Conservation (phyloP, 2,888 invertebrate genomes). For the Pogonocherus hispidulus region DNA sequence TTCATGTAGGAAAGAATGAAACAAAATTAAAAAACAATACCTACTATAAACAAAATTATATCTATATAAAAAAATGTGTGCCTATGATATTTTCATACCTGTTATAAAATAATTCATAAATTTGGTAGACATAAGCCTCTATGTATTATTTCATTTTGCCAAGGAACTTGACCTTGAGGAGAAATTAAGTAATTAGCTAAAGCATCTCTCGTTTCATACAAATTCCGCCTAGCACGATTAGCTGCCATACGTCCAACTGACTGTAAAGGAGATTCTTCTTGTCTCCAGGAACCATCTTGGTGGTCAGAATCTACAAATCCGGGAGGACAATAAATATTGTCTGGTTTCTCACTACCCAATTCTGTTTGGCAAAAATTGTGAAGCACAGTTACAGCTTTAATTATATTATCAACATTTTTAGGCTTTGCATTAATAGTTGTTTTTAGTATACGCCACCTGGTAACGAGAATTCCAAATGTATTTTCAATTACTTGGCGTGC, state of each 20-base stretch:
- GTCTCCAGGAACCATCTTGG: constrained; percentile 38
- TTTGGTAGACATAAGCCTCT: no score
- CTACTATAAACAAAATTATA: no score
- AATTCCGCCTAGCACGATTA: neutral
- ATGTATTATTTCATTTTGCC: neutral
- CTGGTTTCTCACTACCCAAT: neutral
- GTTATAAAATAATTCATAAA: no score
- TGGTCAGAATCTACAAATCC: constrained; percentile 31
- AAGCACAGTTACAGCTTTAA: neutral
- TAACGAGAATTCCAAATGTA: constrained; percentile 37
- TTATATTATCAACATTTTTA: constrained; percentile 19
- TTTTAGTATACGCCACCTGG: constrained; percentile 40
- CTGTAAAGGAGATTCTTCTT: constrained; percentile 29
- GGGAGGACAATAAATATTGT: constrained; percentile 32
- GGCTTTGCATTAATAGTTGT: constrained; percentile 1
- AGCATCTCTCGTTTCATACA: neutral
- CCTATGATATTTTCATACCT: no score
- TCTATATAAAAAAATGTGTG: no score
- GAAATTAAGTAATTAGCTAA: neutral
- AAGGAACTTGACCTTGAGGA: neutral
- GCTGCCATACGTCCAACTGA: constrained; percentile 31
- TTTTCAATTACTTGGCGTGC: neutral
- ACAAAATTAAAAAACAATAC: no score
- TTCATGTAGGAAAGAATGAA: no score
- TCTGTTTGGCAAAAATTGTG: neutral